Evolutionary conservation across 2,113 vertebrate species (phyloP), one percentile per base, ranked within the genome.

Genomic region (Erythrocercus mccallii): DNA sequence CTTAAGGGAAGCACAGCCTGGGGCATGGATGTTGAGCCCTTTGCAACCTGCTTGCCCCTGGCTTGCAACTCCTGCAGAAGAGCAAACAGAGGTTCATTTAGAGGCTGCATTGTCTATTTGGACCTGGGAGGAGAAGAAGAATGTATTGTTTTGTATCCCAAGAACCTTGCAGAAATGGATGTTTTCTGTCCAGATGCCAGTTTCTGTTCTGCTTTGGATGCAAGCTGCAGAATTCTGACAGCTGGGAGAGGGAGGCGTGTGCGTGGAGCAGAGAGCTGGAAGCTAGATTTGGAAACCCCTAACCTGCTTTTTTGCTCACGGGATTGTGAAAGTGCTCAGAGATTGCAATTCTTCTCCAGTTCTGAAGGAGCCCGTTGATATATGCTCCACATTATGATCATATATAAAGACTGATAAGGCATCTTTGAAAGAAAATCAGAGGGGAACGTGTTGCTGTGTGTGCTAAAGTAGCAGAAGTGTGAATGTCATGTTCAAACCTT

Each of bases 371-470:
- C 61, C 42, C 1, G 4, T 91, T 97, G 94, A 96, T 94, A 95
- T 91, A 96, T 89, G 91, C 73, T 96, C 65, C 48, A 92, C 78
- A 76, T 96, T 92, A 92, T 89, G 95, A 91, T 94, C 94, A 65
- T 94, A 95, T 91, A 95, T 95, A 91, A 97, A 96, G 91, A 91
- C 81, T 71, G 96, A 95, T 96, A 96, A 92, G 89, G 81, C 95
- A 94, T 92, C 89, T 97, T 60, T 95, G 96, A 94, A 89, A 89
- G 94, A 91, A 96, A 96, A 94, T 95, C 95, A 94, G 94, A 96
- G 89, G 73, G 81, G 81, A 95, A 91, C 2, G 2, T 69, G 86
- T 92, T 94, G 80, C 77, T 0, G 5, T 0, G 48, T 2, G 28
- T 94, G 77, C 86, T 89, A 78, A 87, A 91, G 77, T 74, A 96